Evolutionary conservation across 2,888 invertebrate genomes (phyloP), one percentile per base, ranked within the genome.

Genomic region (Salpingus planirostris): DNA sequence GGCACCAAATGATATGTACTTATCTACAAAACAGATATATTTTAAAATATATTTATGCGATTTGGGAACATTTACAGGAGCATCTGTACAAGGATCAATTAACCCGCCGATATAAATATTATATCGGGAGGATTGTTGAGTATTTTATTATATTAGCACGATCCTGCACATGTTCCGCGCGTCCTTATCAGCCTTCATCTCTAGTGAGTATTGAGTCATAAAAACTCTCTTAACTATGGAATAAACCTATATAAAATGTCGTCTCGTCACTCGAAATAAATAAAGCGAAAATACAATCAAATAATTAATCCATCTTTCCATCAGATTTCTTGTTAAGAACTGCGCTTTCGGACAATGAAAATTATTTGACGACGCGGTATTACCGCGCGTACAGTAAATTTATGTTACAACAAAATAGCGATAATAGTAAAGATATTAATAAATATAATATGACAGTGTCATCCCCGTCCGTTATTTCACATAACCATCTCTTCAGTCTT

Each of bases 401-500:
- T n/a, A n/a, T n/a, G n/a, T n/a, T n/a, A n/a, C n/a, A n/a, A n/a
- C n/a, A n/a, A n/a, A n/a, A n/a, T n/a, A n/a, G n/a, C n/a, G n/a
- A n/a, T n/a, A n/a, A n/a, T n/a, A n/a, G n/a, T n/a, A n/a, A n/a
- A n/a, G n/a, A n/a, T n/a, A n/a, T n/a, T n/a, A n/a, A n/a, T n/a
- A n/a, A n/a, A n/a, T n/a, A n/a, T n/a, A n/a, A n/a, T n/a, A n/a
- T n/a, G n/a, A n/a, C n/a, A n/a, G n/a, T n/a, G n/a, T n/a, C n/a
- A n/a, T n/a, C n/a, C n/a, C n/a, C n/a, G n/a, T n/a, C n/a, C n/a
- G n/a, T n/a, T n/a, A n/a, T n/a, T n/a, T n/a, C n/a, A n/a, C n/a
- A n/a, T n/a, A n/a, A n/a, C n/a, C n/a, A n/a, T n/a, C n/a, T 57
- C 46, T 54, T 70, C 70, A 70, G 70, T 70, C 70, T 70, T 70